phyloP scores from a whole-genome alignment of 2,797 vertebrate genomes.

The Ctenopoma multispine region DNA sequence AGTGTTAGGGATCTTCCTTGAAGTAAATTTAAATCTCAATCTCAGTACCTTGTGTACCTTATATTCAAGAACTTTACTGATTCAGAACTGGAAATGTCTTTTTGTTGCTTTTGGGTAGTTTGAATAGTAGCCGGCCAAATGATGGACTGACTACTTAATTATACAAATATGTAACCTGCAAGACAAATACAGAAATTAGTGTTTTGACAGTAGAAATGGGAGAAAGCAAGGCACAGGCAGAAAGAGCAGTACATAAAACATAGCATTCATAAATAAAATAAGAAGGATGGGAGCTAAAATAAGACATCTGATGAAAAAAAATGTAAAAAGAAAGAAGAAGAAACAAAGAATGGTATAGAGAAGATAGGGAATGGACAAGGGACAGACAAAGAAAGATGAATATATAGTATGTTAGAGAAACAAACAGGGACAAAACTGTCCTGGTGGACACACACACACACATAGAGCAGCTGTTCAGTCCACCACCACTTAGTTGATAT shows the following conservation, averaged over 20 bases:
- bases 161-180: background rate
- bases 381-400: constrained; percentile 9
- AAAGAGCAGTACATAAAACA: background rate
- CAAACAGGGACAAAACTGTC: constrained; percentile 19
- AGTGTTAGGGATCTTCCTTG: background rate
- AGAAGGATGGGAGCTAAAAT: constrained; percentile 2
- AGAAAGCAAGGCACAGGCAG: background rate
- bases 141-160: background rate
- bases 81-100: background rate
- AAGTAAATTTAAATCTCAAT: background rate
- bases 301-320: background rate
- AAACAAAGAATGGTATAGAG: background rate
- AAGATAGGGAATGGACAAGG: background rate
- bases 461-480: constrained; percentile 48
- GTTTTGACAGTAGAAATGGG: constrained; percentile 2
- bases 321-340: background rate
- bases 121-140: background rate
- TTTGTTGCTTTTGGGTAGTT: background rate
- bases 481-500: constrained; percentile 29
- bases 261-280: constrained; percentile 1
- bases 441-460: constrained; percentile 37
- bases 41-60: background rate
- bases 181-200: background rate
- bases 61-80: background rate
- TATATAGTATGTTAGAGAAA: constrained; percentile 15